Evolutionary conservation across 1,140 invertebrate species (phyloP), one percentile per base, ranked within the genome.

Genomic region (Oppia nitens): DNA sequence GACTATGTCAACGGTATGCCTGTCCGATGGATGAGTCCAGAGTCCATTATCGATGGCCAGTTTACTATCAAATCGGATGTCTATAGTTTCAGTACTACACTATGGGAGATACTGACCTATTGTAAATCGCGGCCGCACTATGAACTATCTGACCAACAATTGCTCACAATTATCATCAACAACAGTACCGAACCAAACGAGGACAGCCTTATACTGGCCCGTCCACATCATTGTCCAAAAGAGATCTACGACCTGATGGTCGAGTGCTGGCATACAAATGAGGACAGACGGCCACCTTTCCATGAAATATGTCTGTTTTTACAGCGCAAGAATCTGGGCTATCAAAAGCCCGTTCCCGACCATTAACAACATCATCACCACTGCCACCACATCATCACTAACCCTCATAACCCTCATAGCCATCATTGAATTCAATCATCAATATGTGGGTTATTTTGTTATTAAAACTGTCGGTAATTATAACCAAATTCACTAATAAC

Each of bases 1-100:
- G 91, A 84, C 55, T 94, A 89, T 21, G 90, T 94, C 71, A 91
- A 91, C 24, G 77, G 87, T 29, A 71, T 97, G 60, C 92, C 93
- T 2, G 87, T 98, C 2, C 96, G 97, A 74, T 98, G 95, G 95
- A 98, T 98, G 95, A 92, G 94, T 0, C 92, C 93, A 0, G 95
- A 98, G 72, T 90, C 94, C 0, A 73, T 98, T 4, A 94, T 92
- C 68, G 85, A 92, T 63, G 81, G 91, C 66, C 79, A 93, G 25
- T 98, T 96, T 69, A 95, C 92, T 2, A 85, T 85, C 21, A 86
- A 95, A 73, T 93, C 86, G 66, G 95, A 98, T 73, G 90, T 98
- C 25, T 95, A 90, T 89, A 87, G 87, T 17, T 94, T 87, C 72
- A 90, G 90, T 47, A 83, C 95, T 50, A 72, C 94, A 11, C 70